phyloP scores from a whole-genome alignment of 2,113 vertebrate genomes.

The Malurus elegans region DNA sequence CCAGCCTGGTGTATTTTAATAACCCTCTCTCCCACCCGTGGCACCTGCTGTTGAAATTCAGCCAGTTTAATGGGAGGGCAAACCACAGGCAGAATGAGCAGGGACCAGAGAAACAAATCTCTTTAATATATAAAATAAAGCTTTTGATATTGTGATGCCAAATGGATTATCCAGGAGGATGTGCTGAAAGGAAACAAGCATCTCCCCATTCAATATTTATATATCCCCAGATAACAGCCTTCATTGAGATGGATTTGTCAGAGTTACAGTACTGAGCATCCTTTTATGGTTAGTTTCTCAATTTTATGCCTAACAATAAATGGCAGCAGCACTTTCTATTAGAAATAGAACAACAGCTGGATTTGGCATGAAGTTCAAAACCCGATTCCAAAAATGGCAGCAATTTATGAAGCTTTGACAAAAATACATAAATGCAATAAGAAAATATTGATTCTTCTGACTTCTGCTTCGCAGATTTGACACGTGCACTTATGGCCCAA shows the following conservation, averaged over 20 bases:
- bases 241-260: constrained; percentile 50
- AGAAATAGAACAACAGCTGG: constrained; percentile 38
- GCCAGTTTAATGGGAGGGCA: neutral
- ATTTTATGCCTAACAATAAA: constrained; percentile 60
- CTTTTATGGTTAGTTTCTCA: constrained; percentile 55
- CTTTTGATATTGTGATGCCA: constrained; percentile 18
- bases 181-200: constrained; percentile 41
- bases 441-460: constrained; percentile 59
- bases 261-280: constrained; percentile 39
- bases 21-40: neutral
- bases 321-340: neutral
- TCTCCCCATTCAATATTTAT: constrained; percentile 49
- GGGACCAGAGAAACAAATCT: constrained; percentile 13
- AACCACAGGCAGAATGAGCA: neutral
- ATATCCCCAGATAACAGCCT: constrained; percentile 42
- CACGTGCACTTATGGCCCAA: constrained; percentile 26
- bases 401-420: constrained; percentile 45
- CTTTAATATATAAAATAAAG: constrained; percentile 44
- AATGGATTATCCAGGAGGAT: constrained; percentile 35
- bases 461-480: neutral
- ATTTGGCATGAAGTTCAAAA: constrained; percentile 44
- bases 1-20: neutral
- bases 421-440: constrained; percentile 48
- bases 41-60: neutral
- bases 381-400: constrained; percentile 38